Evolutionary conservation across 2,797 vertebrate genomes (phyloP), one percentile per base, ranked within the genome.

Genomic region (Apogon talboti): DNA sequence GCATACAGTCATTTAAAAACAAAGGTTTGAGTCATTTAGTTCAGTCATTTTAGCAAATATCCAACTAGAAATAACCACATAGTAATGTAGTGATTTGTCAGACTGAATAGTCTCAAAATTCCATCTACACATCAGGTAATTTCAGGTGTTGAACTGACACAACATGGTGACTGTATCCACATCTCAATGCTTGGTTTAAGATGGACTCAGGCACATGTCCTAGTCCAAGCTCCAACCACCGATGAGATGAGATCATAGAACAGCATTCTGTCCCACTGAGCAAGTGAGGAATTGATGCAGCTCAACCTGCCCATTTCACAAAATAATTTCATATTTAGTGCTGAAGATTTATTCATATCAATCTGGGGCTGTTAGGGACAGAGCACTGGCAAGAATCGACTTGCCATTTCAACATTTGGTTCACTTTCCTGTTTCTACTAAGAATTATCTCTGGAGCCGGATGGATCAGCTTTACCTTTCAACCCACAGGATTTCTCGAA

Each of bases 261-360:
- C 35, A 28, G 30, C 21, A 35, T 10, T 21, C 11, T 52, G 57
- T 45, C 38, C 42, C 16, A 46, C 14, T 66, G 30, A 70, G 16
- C 51, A 48, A 30, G 46, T 35, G 15, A 52, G 57, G 59, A 54
- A 67, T 59, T 11, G 11, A 46, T 67, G 58, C 33, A 6, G 49
- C 60, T 12, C 35, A 33, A 63, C 33, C 50, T 24, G 11, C 15
- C 53, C 9, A 21, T 43, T 68, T 13, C 0, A 43, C 6, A 5
- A 5, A 24, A 9, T 56, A 3, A 15, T 63, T 30, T 53, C 44
- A 15, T 63, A 38, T 53, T 59, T 30, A 14, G 6, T 54, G 45
- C 18, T 18, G 7, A 33, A 18, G 13, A 41, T 37, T 13, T 38
- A 30, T 44, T 40, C 4, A 12, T 21, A 21, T 52, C 49, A 30